phyloP scores from a whole-genome alignment of 2,888 invertebrate species.

The Thera obeliscata region DNA sequence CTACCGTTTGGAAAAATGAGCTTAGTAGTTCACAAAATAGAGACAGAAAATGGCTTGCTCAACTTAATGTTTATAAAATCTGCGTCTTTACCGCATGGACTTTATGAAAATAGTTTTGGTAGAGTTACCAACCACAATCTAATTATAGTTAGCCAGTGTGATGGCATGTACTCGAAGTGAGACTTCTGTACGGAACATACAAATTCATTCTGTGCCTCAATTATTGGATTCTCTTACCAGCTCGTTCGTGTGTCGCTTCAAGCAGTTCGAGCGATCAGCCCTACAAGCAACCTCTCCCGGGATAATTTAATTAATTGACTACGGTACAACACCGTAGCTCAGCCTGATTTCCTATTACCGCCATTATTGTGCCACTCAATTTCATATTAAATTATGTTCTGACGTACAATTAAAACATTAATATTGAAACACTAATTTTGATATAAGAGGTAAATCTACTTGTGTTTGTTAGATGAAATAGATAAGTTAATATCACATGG shows the following conservation, averaged over 20 bases:
- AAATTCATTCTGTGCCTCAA: slow-evolving; percentile 9
- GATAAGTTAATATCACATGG: neutral
- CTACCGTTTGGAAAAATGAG: neutral
- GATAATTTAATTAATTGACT: slow-evolving; percentile 80
- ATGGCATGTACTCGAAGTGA: neutral
- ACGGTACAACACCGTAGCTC: slow-evolving; percentile 66
- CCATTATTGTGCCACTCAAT: slow-evolving; percentile 73
- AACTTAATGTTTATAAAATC: no score
- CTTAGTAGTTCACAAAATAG: no score
- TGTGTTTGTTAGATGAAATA: slow-evolving; percentile 16
- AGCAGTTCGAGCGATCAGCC: slow-evolving; percentile 52
- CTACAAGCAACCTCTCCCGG: slow-evolving; percentile 60
- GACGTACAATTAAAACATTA: slow-evolving; percentile 43
- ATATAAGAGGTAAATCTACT: slow-evolving; percentile 15
- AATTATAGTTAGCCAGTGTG: no score
- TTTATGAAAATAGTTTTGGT: neutral
- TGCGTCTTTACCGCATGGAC: no score
- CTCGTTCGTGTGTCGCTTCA: slow-evolving; percentile 40
- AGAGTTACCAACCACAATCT: neutral
- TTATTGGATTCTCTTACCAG: slow-evolving; percentile 14
- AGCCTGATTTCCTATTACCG: slow-evolving; percentile 77
- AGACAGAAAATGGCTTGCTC: no score
- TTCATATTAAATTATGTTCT: slow-evolving; percentile 69
- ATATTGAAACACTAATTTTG: slow-evolving; percentile 30
- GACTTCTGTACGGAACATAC: slow-evolving; percentile 5